Evolutionary conservation across 2,888 invertebrate genomes (phyloP).

Genomic region (Lucinisca nassula): DNA sequence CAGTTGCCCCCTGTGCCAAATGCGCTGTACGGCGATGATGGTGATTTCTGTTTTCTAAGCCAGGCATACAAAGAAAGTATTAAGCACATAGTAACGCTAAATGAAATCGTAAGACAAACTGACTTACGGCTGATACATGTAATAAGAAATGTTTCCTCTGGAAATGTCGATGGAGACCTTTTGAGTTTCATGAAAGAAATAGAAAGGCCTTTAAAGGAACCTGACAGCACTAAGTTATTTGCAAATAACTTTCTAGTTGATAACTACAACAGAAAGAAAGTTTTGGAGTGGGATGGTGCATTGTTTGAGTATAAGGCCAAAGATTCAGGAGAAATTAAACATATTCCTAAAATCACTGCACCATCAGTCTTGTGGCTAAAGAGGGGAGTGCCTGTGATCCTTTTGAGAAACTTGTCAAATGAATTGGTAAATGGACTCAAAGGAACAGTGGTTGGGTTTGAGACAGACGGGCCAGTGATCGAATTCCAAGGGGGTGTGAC

Average conservation of each 20-base stretch:
- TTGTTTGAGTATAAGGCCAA: slow-evolving; percentile 33
- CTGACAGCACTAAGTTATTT: slow-evolving; percentile 14
- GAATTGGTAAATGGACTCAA: slow-evolving; percentile 34
- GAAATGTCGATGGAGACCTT: neutral
- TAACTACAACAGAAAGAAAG: slow-evolving; percentile 34
- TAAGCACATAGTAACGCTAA: slow-evolving; percentile 11
- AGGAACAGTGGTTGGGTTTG: slow-evolving; percentile 28
- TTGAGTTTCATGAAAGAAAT: neutral
- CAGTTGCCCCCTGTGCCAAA: slow-evolving; percentile 55
- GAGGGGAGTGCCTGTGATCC: slow-evolving; percentile 28
- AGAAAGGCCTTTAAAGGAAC: slow-evolving; percentile 4
- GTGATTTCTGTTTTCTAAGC: slow-evolving; percentile 39
- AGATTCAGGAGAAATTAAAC: slow-evolving; percentile 18
- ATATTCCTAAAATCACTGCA: slow-evolving; percentile 5
- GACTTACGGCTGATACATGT: slow-evolving; percentile 15
- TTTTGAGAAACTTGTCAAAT: slow-evolving; percentile 41
- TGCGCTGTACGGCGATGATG: slow-evolving; percentile 28
- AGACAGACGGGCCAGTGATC: neutral
- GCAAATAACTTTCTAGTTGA: slow-evolving; percentile 28
- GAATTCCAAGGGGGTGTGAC: neutral
- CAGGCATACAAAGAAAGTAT: neutral
- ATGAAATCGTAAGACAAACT: slow-evolving; percentile 35
- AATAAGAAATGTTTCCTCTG: slow-evolving; percentile 27
- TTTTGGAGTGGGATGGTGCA: slow-evolving; percentile 5
- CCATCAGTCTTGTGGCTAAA: slow-evolving; percentile 32